Conservation (phyloP, 2,797 vertebrate genomes). For the Apogon hyalosoma region DNA sequence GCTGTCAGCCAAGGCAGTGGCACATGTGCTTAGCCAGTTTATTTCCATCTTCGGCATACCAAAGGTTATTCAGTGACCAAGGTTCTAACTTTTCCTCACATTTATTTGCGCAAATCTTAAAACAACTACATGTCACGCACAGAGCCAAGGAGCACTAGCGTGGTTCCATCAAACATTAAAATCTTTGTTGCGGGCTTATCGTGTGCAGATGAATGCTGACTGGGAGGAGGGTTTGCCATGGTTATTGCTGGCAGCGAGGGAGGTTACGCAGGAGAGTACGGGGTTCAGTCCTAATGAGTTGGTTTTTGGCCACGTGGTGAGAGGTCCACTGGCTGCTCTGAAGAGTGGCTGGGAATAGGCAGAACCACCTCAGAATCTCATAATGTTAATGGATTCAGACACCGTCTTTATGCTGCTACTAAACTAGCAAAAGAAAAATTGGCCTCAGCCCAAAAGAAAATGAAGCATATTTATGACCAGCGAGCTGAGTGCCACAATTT, state of each 20-base stretch:
- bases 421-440: too few species aligned
- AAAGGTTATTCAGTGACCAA: too few species aligned
- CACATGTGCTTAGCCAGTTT: too few species aligned
- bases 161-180: constrained; percentile 27
- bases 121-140: constrained; percentile 7
- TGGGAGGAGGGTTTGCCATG: constrained; percentile 17
- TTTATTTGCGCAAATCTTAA: constrained; percentile 13
- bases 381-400: too few species aligned
- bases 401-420: too few species aligned
- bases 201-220: not conserved
- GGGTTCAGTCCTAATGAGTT: constrained; percentile 31
- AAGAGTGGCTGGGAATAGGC: not conserved
- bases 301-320: constrained; percentile 17
- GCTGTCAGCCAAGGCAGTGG: too few species aligned
- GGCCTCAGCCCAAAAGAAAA: too few species aligned
- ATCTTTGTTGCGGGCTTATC: constrained; percentile 5
- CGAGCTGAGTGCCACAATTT: too few species aligned
- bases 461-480: too few species aligned
- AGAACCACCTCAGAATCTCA: not conserved
- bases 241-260: constrained; percentile 19
- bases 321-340: not conserved
- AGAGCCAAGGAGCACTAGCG: constrained; percentile 1
- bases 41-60: too few species aligned
- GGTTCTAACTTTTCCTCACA: constrained; percentile 11
- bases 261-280: constrained; percentile 21